Base-by-base conservation (phyloP, 2,797 vertebrate genomes). In the Discoglossus pictus region DNA sequence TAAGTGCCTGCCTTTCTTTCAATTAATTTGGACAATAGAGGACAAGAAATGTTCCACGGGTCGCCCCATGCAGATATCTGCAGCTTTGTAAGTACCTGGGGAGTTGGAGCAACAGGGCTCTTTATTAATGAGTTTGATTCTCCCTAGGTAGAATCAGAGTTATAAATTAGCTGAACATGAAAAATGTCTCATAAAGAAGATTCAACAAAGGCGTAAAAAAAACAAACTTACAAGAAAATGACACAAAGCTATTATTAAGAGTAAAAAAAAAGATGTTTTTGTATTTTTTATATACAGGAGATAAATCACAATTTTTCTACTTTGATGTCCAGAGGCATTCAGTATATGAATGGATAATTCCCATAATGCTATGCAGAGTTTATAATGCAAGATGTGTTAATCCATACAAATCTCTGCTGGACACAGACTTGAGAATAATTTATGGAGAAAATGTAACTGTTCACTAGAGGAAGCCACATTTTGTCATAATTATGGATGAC, bases 61-160 rank as follows among this genome's bases (percentile, higher is more conserved):
- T 75, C 67, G 75, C 9, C 25, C 27, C n/a, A 7, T 40, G n/a
- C 11, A 20, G 54, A 46, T 47, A 61, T 15, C 72, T 72, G 20
- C 15, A 70, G 67, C 65, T 36, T 2, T 38, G 11, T 55, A 44
- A 59, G 77, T 79, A 80, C 18, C 0, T 44, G 31, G 27, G 17
- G 50, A 71, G 25, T 1, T 16, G 13, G 75, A 76, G 53, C 74
- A 72, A 69, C 53, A 65, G 72, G 71, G 76, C 65, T 74, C 72
- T 65, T 39, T 82, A 86, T 83, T 82, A 86, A 86, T 82, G 75
- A 85, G 74, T 65, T 39, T 59, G n/a, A 10, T 59, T 31, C 56
- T 75, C 24, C 36, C 60, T 61, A 21, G 60, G 65, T 74, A 73
- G 36, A 31, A 73, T 9, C 48, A 23, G 54, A 61, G 24, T 55